Base-by-base conservation (phyloP, 2,888 invertebrate genomes). In the Philereme transversata region DNA sequence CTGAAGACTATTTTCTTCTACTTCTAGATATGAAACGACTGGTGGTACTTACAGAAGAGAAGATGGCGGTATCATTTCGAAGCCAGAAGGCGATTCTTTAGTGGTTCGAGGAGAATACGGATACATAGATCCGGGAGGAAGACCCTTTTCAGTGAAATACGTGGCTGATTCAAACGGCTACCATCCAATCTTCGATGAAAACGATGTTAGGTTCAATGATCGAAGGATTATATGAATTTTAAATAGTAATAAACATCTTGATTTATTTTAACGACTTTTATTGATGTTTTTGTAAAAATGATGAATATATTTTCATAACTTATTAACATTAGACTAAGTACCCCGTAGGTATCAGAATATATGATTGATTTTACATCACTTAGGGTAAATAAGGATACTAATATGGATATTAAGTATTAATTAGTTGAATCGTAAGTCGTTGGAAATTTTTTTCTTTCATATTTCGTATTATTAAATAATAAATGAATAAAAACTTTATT, bases 131-230 rank as follows among this genome's bases (percentile, higher is more conserved):
- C 85, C 93, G 3, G 84, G 86, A 60, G 94, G 94, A 4, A 72
- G 73, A 3, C 71, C 69, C 0, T 79, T 84, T 64, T 70, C 74
- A 0, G 78, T 94, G 35, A 80, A 75, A 50, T 95, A 95, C 72
- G 83, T 94, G 1, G 95, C 95, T 5, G 95, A 95, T 68, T 91
- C 92, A 58, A 94, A 94, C 63, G 95, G 95, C 3, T 92, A 79
- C 60, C 87, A 81, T 58, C 85, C 86, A 2, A 75, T 76, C 43
- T 56, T 74, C 4, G 71, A 75, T 5, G 69, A 81, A 9, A 79
- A 82, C n/a, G 76, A 81, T 35, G 78, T 78, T 3, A 78, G 90
- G 67, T 90, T 82, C 62, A 91, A 92, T 57, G 90, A 92, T 69
- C 83, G 91, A 74, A 78, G 82, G 69, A 83, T 90, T 58, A 76